phyloP scores from a whole-genome alignment of 2,113 vertebrate species.

The Sinocyclocheilus anophthalmus region DNA sequence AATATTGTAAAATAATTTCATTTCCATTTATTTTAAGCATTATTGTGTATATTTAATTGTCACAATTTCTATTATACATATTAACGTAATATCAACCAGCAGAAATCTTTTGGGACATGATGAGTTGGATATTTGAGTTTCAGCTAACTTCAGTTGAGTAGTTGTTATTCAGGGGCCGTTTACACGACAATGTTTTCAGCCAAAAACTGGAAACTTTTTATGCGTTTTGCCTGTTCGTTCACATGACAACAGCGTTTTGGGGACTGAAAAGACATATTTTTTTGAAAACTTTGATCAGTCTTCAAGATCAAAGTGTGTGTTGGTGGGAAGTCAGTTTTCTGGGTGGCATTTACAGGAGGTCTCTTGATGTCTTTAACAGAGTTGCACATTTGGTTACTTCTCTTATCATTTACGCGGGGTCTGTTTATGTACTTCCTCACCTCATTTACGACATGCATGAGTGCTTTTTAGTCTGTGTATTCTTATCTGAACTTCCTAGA shows the following conservation, averaged over 20 bases:
- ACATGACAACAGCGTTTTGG: too few relatives aligned
- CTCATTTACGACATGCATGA: not conserved
- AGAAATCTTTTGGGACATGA: not conserved
- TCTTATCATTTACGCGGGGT: conserved; percentile 40
- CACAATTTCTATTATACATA: not conserved
- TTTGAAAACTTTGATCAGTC: not conserved
- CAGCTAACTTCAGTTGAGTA: not conserved
- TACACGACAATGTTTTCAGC: too few relatives aligned
- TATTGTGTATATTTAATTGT: not conserved
- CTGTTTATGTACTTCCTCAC: conserved; percentile 34
- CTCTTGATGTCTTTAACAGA: conserved; percentile 46
- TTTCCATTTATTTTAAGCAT: not conserved
- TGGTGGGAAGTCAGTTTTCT: not conserved
- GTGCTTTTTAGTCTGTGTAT: conserved; percentile 11
- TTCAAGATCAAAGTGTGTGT: not conserved
- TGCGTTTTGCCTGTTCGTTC: too few relatives aligned
- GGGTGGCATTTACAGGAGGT: conserved; percentile 28
- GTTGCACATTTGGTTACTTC: conserved; percentile 34
- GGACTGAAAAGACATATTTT: too few relatives aligned
- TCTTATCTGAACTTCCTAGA: not conserved
- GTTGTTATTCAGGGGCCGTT: not conserved
- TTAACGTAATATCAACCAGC: not conserved
- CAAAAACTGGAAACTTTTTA: too few relatives aligned
- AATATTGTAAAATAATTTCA: not conserved
- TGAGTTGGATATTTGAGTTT: not conserved